Base-by-base conservation (phyloP, 2,888 invertebrate species). In the Caenorhabditis imperialis region DNA sequence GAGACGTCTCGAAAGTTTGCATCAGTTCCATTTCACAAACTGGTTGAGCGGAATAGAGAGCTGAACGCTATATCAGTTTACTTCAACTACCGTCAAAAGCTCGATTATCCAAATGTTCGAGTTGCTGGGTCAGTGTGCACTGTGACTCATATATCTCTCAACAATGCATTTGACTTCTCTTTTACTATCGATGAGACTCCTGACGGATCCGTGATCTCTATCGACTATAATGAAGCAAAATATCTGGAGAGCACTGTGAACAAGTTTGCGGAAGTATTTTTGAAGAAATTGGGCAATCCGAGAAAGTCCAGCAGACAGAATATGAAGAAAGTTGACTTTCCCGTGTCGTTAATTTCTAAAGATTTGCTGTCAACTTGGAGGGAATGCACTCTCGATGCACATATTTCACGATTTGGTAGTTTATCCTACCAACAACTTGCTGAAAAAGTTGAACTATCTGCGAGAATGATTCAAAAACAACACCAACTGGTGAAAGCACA, bases 111-210 rank as follows among this genome's bases (percentile, higher is more conserved):
- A 0, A 50, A 18, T 4, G 79, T 86, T 4, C 57, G 74, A 2
- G 63, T 86, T 14, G 48, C 50, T 6, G 77, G 77, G 2, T 44
- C 65, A 0, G 25, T 50, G 5, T 62, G 74, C 30, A 63, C 60
- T 23, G 76, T 86, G 25, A 55, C 58, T 3, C 86, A 86, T 54
- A 25, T 83, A 3, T 82, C 85, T 4, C 65, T 79, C 42, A 85
- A 84, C 40, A 77, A 77, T 14, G 78, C 81, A 14, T 86, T 86
- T 47, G 79, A 83, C 45, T 71, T 85, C 18, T 83, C 84, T 1
- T 76, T 81, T 30, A 86, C 86, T 5, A 71, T 86, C 8, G 86
- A 86, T 44, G 85, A 85, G 33, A 77, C 81, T 8, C 77, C 67
- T 0, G 50, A 65, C 3, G 78, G 74, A 23, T 35, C 79, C 16